Evolutionary conservation across 2,113 vertebrate species (phyloP).

Genomic region (mouse (Mus musculus)): DNA sequence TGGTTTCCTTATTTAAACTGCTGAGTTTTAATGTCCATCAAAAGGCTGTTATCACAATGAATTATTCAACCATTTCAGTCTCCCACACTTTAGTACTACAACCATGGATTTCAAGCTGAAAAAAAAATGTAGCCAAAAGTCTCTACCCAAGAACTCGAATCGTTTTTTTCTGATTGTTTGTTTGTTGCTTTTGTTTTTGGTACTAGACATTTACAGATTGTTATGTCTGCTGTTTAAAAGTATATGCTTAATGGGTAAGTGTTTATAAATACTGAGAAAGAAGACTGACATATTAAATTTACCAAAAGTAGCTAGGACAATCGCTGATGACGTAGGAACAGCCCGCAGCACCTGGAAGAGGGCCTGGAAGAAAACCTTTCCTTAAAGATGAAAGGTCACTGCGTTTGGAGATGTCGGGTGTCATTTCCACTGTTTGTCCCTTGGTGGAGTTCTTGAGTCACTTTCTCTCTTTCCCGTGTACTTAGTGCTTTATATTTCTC

Average conservation of each 20-base stretch:
- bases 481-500: conserved; percentile 67
- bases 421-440: conserved; percentile 87
- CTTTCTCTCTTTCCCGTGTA: conserved; percentile 81
- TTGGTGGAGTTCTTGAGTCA: conserved; percentile 92
- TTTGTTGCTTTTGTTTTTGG: not conserved
- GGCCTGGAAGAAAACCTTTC: conserved; percentile 36
- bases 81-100: conserved; percentile 55
- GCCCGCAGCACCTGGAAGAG: not conserved
- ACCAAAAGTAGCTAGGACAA: not conserved
- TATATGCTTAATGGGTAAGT: not conserved
- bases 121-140: conserved; percentile 27
- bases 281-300: not conserved
- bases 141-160: conserved; percentile 31
- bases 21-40: conserved; percentile 78
- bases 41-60: conserved; percentile 78
- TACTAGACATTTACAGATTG: not conserved
- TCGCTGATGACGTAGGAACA: not conserved
- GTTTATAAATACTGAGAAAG: not conserved
- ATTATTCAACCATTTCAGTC: conserved; percentile 82
- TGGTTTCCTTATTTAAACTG: conserved; percentile 84
- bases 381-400: conserved; percentile 83
- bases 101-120: conserved; percentile 17
- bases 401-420: conserved; percentile 75
- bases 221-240: conserved; percentile 7
- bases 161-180: too few species aligned